phyloP scores from a whole-genome alignment of 2,113 vertebrate genomes.

The Lasiurus borealis region DNA sequence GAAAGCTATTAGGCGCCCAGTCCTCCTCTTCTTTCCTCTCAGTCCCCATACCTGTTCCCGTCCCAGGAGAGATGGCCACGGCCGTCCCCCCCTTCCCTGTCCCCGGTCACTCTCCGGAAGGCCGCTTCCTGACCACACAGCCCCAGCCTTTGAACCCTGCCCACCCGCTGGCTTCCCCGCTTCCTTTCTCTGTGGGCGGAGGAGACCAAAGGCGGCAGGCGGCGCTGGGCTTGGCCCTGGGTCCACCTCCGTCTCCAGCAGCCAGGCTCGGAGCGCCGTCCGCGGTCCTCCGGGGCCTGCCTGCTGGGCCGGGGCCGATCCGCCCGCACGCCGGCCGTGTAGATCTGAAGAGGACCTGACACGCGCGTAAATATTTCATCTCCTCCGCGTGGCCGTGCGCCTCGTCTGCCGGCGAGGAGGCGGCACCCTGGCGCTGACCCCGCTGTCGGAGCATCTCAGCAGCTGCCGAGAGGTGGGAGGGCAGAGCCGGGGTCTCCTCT shows the following conservation, averaged over 20 bases:
- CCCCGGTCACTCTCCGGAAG: neutral
- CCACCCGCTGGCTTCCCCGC: neutral
- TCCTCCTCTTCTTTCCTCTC: neutral
- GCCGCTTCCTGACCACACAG: neutral
- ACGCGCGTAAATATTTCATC: constrained; percentile 84
- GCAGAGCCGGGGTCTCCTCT: constrained; percentile 34
- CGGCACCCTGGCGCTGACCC: constrained; percentile 59
- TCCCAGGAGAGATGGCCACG: accelerated
- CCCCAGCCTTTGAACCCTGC: neutral
- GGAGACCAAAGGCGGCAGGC: neutral
- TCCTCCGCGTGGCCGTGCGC: constrained; percentile 24
- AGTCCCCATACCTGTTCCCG: neutral
- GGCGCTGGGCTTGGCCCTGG: neutral
- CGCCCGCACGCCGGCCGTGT: constrained; percentile 74
- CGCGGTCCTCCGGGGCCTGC: constrained; percentile 70
- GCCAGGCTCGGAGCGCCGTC: neutral
- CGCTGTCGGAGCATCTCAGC: constrained; percentile 72
- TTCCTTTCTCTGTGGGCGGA: neutral
- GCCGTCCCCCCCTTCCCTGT: neutral
- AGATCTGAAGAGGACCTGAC: constrained; percentile 85
- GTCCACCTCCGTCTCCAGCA: neutral
- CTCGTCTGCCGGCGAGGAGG: constrained; percentile 59
- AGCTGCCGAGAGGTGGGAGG: constrained; percentile 34
- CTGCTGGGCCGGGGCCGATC: constrained; percentile 68
- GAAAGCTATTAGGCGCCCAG: neutral